Evolutionary conservation across 1,140 invertebrate species (phyloP), one percentile per base, ranked within the genome.

Genomic region (Branchinecta lindahli): DNA sequence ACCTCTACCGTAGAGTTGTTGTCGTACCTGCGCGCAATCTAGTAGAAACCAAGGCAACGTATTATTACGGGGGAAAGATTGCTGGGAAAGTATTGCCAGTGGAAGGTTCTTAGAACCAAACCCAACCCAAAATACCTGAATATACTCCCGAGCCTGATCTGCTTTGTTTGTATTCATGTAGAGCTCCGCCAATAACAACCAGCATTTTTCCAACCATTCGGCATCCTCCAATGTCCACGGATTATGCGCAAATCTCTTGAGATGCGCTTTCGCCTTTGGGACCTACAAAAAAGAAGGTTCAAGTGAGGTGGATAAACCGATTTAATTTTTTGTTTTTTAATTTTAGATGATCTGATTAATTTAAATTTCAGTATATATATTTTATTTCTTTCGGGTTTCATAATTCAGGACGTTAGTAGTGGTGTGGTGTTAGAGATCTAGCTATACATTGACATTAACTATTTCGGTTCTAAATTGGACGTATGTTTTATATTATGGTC

Each of bases 181-280:
- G 73, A 93, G 88, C 72, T 97, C 94, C 0, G 92, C 89, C 18
- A 96, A 80, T 7, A 98, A 80, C 7, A 98, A 76, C 96, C 95
- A 98, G 77, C 91, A 92, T 72, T 88, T 86, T 80, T 98, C 95
- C 52, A 98, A 81, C 77, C 96, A 95, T 75, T 98, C 94, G 0
- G 94, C 93, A 75, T 98, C 94, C 78, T 94, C 91, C 72, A 93
- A 90, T 10, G 86, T 93, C 95, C 96, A 99, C 0, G 82, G 80
- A 70, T 87, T 86, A 75, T 93, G 93, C 6, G 87, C 85, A 15
- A 98, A 85, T 46, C 92, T 82, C 79, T 98, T 98, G 52, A 98
- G 78, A 73, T 96, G 89, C 78, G 94, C 95, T 72, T 94, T 86
- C 0, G 94, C 94, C 69, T 92, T 81, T 65, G 91, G 92, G 0